These are phyloP conservation scores for Ciconia stormi DNA, from an alignment of 2,113 vertebrate species.

Conservation along the genomic window DNA sequence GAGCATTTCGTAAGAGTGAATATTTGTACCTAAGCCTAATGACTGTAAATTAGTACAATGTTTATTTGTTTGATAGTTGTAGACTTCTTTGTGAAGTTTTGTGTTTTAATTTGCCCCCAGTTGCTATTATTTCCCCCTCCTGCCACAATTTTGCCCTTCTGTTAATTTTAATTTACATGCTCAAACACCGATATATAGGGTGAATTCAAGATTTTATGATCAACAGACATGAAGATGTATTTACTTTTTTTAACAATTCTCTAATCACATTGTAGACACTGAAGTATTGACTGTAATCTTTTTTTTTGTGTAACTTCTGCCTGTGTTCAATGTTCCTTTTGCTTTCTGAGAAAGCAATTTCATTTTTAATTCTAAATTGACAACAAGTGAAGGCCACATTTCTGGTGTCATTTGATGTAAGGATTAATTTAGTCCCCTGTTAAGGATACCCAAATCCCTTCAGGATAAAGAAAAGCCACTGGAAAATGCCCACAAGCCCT, in stretches of 20 bases:
- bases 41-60: background rate
- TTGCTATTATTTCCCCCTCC: background rate
- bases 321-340: background rate
- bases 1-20: background rate
- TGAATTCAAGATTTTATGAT: background rate
- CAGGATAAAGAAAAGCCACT: conserved; percentile 5
- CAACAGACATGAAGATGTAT: background rate
- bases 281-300: background rate
- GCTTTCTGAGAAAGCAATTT: background rate
- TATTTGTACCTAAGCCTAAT: background rate
- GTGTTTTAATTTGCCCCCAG: background rate
- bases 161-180: background rate
- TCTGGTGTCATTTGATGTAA: background rate
- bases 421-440: conserved; percentile 18
- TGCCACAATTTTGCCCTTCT: fast-evolving
- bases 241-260: background rate
- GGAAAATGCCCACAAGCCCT: conserved; percentile 27
- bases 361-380: background rate
- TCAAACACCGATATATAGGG: background rate
- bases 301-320: background rate
- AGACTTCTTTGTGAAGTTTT: background rate
- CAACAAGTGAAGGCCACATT: background rate
- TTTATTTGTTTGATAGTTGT: background rate
- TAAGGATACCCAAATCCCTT: conserved; percentile 21
- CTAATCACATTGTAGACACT: background rate